phyloP scores from a whole-genome alignment of 2,888 invertebrate genomes.

The Branchellion lobata region DNA sequence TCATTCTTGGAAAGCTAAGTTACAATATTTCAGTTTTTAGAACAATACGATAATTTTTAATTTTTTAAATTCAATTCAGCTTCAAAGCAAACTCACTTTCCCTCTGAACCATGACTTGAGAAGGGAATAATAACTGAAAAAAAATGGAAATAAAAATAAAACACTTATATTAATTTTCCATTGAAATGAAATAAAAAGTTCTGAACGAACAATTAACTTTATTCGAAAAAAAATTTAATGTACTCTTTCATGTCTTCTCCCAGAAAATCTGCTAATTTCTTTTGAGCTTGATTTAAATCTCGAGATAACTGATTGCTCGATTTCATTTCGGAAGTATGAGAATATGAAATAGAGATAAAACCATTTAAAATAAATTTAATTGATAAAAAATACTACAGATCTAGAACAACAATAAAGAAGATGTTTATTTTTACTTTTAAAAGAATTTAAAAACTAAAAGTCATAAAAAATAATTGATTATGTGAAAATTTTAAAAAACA shows the following conservation, averaged over 20 bases:
- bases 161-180: too few species aligned
- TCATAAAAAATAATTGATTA: neutral
- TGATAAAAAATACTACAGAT: too few species aligned
- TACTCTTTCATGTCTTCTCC: neutral
- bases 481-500: neutral
- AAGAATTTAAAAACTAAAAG: too few species aligned
- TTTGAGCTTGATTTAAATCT: slow-evolving; percentile 15
- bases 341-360: too few species aligned
- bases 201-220: too few species aligned
- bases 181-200: too few species aligned
- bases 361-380: too few species aligned
- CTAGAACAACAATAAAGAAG: too few species aligned
- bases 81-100: slow-evolving; percentile 54
- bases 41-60: neutral
- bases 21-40: neutral
- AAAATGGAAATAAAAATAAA: too few species aligned
- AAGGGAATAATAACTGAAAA: slow-evolving; percentile 60
- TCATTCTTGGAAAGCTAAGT: slow-evolving; percentile 73
- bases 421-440: too few species aligned
- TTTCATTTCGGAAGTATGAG: too few species aligned
- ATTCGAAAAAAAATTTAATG: neutral
- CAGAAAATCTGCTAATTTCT: neutral
- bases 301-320: neutral
- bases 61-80: neutral
- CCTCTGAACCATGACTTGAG: slow-evolving; percentile 62